phyloP scores from a whole-genome alignment of 2,113 vertebrate genomes.

The Acanthisitta chloris region DNA sequence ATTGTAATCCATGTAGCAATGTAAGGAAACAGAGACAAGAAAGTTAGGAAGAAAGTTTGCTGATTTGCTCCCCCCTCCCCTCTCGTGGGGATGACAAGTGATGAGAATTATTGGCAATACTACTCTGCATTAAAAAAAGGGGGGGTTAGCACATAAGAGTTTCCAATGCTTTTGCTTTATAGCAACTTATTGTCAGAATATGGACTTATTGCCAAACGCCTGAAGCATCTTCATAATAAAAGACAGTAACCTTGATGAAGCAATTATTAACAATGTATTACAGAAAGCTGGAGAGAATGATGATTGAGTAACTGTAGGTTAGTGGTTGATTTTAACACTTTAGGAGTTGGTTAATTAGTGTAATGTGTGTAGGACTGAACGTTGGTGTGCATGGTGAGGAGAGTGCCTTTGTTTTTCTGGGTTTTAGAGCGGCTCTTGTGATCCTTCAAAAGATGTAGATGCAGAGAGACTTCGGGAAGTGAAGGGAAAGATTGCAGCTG shows the following conservation, averaged over 20 bases:
- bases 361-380: slow-evolving; percentile 25
- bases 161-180: slow-evolving; percentile 67
- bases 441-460: slow-evolving; percentile 32
- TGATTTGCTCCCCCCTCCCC: slow-evolving; percentile 34
- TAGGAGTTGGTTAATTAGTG: slow-evolving; percentile 66
- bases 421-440: slow-evolving; percentile 62
- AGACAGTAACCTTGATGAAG: slow-evolving; percentile 82
- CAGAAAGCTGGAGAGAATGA: slow-evolving; percentile 76
- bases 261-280: slow-evolving; percentile 81
- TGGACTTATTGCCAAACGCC: slow-evolving; percentile 77
- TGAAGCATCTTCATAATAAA: slow-evolving; percentile 80
- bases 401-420: slow-evolving; percentile 70
- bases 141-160: slow-evolving; percentile 61
- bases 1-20: slow-evolving; percentile 25
- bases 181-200: slow-evolving; percentile 78
- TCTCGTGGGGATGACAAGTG: slow-evolving; percentile 61
- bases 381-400: slow-evolving; percentile 3
- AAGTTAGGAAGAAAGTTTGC: slow-evolving; percentile 52
- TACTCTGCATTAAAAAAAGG: slow-evolving; percentile 51
- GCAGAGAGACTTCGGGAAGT: neutral
- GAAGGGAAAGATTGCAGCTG: slow-evolving; percentile 58
- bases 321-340: slow-evolving; percentile 78
- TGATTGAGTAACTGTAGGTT: slow-evolving; percentile 76
- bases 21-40: slow-evolving; percentile 26
- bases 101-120: slow-evolving; percentile 73